Conservation (phyloP, 2,797 vertebrate species). For the Pelodytes ibericus region DNA sequence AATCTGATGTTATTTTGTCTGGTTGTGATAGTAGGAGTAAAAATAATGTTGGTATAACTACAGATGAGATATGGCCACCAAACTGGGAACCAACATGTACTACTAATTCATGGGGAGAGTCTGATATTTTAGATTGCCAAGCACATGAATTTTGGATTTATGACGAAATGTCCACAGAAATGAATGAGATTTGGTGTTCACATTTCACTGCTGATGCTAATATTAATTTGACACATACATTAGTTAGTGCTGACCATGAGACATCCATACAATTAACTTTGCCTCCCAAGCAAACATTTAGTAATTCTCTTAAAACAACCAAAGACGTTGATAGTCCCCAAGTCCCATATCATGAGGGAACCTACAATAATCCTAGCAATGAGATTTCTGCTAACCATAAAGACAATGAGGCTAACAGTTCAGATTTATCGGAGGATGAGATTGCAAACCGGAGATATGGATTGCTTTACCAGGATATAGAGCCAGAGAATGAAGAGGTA, state of each 20-base stretch:
- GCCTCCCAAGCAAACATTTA: constrained; percentile 57
- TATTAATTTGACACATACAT: constrained; percentile 60
- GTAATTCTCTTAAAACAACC: constrained; percentile 53
- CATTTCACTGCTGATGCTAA: constrained; percentile 63
- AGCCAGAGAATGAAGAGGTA: constrained; percentile 95
- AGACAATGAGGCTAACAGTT: constrained; percentile 86
- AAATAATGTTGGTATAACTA: constrained; percentile 45
- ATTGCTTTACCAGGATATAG: constrained; percentile 92
- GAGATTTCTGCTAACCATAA: constrained; percentile 75
- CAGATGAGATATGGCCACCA: constrained; percentile 62
- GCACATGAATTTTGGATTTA: constrained; percentile 64
- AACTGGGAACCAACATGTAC: constrained; percentile 70
- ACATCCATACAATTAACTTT: constrained; percentile 54
- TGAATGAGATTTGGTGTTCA: constrained; percentile 68
- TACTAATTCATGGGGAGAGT: constrained; percentile 65
- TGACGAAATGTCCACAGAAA: constrained; percentile 67
- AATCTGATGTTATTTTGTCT: constrained; percentile 15
- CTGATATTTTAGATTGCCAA: constrained; percentile 64
- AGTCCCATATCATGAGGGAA: constrained; percentile 65
- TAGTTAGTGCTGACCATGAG: constrained; percentile 37
- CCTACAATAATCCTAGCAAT: constrained; percentile 69
- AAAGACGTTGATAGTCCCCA: constrained; percentile 63
- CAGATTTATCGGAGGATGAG: constrained; percentile 97
- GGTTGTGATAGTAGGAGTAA: constrained; percentile 1
- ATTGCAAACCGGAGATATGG: constrained; percentile 93